A percentile compares a stretch with the other conserved stretches of the same genome.
Conservation (phyloP, 2,797 vertebrate species). For the Eutrigla gurnardus region DNA sequence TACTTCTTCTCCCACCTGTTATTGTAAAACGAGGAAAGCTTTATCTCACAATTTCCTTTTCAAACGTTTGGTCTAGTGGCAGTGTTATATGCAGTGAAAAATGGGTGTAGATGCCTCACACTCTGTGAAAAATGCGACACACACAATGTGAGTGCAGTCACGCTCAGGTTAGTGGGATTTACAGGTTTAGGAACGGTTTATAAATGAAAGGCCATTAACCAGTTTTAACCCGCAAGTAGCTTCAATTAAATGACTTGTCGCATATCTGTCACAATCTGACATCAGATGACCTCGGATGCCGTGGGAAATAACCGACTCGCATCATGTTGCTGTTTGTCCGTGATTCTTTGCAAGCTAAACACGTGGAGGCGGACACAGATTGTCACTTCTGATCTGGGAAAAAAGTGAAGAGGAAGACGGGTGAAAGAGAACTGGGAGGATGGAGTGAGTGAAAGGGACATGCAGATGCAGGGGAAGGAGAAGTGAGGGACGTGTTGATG, state of each 20-base stretch:
- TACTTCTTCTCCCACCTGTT: background rate
- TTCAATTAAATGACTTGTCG: background rate
- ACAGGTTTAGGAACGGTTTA: background rate
- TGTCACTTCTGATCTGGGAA: background rate
- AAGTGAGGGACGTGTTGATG: conserved; percentile 48
- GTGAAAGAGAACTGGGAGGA: conserved; percentile 9
- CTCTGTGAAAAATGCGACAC: conserved; percentile 2
- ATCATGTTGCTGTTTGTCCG: conserved; percentile 10
- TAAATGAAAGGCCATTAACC: conserved; percentile 12
- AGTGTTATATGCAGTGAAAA: background rate
- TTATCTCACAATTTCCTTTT: background rate
- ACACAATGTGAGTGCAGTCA: background rate
- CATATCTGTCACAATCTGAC: conserved; percentile 1
- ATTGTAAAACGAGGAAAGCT: no score
- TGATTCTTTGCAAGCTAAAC: conserved; percentile 11
- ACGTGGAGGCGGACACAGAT: background rate
- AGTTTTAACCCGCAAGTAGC: background rate
- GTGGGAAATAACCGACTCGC: conserved; percentile 17
- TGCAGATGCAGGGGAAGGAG: conserved; percentile 32
- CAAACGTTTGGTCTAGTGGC: conserved; percentile 7
- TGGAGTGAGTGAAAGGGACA: conserved; percentile 19
- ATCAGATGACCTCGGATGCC: conserved; percentile 20
- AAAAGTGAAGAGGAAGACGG: background rate
- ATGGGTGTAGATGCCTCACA: background rate
- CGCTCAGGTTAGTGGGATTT: background rate